Percentiles rank a stretch among this genome's conserved stretches.
These are phyloP conservation scores for Melipona quadrifasciata DNA, from an alignment of 1,140 invertebrate species.

Conservation along the genomic window DNA sequence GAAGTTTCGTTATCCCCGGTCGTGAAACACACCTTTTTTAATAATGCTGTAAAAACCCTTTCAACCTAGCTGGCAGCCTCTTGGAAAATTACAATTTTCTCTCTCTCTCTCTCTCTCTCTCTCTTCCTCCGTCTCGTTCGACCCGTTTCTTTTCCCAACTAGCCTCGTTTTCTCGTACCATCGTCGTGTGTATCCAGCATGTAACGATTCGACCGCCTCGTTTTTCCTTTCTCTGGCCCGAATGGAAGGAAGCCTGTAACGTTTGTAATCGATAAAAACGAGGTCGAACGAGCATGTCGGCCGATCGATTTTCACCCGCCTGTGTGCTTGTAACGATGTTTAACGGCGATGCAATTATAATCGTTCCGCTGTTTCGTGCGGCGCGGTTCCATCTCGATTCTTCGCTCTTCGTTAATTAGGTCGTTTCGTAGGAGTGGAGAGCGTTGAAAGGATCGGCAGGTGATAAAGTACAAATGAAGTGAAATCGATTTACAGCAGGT, in stretches of 20 bases:
- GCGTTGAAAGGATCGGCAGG: too few relatives aligned
- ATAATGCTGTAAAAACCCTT: constrained; percentile 55
- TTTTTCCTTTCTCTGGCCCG: neutral
- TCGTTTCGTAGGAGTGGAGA: too few relatives aligned
- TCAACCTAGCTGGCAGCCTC: constrained; percentile 35
- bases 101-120: neutral
- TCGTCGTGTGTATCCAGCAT: constrained; percentile 1
- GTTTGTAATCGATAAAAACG: constrained; percentile 14
- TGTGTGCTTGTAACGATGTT: neutral
- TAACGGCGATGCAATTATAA: neutral
- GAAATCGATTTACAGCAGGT: too few relatives aligned
- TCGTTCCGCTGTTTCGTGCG: neutral
- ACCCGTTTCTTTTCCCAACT: neutral
- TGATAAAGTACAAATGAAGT: too few relatives aligned
- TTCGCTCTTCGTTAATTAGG: too few relatives aligned
- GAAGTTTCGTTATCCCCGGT: constrained; percentile 54
- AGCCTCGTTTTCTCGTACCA: neutral
- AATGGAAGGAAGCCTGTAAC: neutral
- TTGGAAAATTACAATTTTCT: constrained; percentile 59
- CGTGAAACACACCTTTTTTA: constrained; percentile 52
- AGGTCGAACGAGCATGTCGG: neutral
- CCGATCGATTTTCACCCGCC: neutral
- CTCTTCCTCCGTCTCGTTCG: neutral
- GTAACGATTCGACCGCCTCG: constrained; percentile 15
- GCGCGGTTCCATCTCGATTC: too few relatives aligned